Percentiles rank a stretch among this genome's conserved stretches.
phyloP scores from a whole-genome alignment of 1,140 invertebrate genomes.

The Coptotermes formosanus region DNA sequence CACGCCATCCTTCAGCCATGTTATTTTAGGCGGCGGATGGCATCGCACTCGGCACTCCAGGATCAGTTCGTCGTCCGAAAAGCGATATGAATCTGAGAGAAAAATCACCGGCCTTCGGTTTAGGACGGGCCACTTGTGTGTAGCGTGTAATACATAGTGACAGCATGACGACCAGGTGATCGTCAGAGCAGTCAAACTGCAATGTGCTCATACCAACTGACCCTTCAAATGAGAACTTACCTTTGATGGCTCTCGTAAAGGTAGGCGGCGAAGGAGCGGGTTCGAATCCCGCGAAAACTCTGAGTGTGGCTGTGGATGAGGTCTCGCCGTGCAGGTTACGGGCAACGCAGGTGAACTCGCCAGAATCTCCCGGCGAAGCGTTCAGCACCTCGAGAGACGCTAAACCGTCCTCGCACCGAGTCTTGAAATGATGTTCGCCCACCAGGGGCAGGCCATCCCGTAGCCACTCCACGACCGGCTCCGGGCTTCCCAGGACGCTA shows the following conservation, averaged over 20 bases:
- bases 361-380: slow-evolving; percentile 61
- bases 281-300: slow-evolving; percentile 63
- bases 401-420: slow-evolving; percentile 62
- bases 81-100: slow-evolving; percentile 64
- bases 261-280: slow-evolving; percentile 64
- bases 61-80: slow-evolving; percentile 67
- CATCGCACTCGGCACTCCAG: slow-evolving; percentile 75
- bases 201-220: background rate
- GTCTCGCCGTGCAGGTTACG: slow-evolving; percentile 69
- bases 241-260: slow-evolving; percentile 70
- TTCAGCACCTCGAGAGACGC: slow-evolving; percentile 73
- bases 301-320: slow-evolving; percentile 65
- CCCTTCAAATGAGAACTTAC: slow-evolving; percentile 47
- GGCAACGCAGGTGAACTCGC: slow-evolving; percentile 72
- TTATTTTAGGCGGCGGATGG: slow-evolving; percentile 66
- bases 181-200: too few relatives aligned
- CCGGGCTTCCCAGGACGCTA: slow-evolving; percentile 76
- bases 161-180: background rate
- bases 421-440: slow-evolving; percentile 35
- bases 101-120: background rate
- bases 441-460: slow-evolving; percentile 65
- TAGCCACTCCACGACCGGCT: slow-evolving; percentile 78
- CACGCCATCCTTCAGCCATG: slow-evolving; percentile 72
- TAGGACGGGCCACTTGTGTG: background rate
- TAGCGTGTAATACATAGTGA: background rate